Percentiles rank a stretch among this genome's conserved stretches.
Conservation (phyloP, 2,797 vertebrate genomes). For the Nyctibius grandis region DNA sequence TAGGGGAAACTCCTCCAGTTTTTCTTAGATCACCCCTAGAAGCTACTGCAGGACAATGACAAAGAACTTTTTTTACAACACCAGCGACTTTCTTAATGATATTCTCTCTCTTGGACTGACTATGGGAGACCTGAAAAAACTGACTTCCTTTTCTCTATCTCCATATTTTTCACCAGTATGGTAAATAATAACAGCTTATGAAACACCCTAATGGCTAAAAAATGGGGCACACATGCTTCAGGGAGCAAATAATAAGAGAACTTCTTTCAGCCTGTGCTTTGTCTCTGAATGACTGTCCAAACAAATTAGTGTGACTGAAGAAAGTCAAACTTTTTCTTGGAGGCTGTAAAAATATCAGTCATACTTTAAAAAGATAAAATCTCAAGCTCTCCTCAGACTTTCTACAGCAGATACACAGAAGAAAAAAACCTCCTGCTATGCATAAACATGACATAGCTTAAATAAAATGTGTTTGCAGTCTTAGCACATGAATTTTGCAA, state of each 20-base stretch:
- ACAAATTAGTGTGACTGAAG: background rate
- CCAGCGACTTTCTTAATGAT: background rate
- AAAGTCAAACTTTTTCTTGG: background rate
- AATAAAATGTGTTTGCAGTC: constrained; percentile 35
- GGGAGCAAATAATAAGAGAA: background rate
- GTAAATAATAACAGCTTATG: background rate
- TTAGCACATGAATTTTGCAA: constrained; percentile 18
- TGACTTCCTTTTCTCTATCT: background rate
- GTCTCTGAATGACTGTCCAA: background rate
- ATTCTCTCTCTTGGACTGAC: background rate
- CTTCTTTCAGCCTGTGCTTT: background rate
- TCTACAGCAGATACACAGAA: background rate
- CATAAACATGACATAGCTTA: constrained; percentile 24
- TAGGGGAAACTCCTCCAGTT: background rate
- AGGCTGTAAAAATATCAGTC: background rate
- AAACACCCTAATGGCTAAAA: background rate
- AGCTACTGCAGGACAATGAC: background rate
- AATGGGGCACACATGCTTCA: background rate
- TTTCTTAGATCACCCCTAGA: background rate
- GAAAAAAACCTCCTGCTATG: background rate
- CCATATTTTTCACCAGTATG: background rate
- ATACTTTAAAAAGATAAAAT: background rate
- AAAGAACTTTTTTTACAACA: background rate
- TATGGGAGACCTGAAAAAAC: background rate
- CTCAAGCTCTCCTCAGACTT: background rate